Conservation (phyloP, 2,888 invertebrate species). For the Mimumesa dahlbomi region DNA sequence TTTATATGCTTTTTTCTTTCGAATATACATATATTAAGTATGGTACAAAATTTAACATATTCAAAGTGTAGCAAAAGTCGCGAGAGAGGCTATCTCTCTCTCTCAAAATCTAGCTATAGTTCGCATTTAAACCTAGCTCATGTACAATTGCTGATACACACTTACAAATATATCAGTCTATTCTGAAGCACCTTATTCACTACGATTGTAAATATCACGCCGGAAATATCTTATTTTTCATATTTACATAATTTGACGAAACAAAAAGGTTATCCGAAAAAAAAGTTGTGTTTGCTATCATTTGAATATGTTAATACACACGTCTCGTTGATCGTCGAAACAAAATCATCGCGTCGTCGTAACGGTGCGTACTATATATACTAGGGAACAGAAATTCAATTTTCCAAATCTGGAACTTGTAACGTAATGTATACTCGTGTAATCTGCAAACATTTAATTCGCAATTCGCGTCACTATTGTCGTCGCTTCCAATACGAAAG, state of each 20-base stretch:
- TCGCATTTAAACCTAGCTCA: neutral
- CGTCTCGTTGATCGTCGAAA: neutral
- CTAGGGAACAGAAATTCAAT: neutral
- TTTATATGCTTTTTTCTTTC: constrained; percentile 17
- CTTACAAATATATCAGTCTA: constrained; percentile 32
- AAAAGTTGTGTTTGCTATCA: constrained; percentile 2
- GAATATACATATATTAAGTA: constrained; percentile 13
- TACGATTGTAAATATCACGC: neutral
- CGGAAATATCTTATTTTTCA: neutral
- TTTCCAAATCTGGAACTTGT: no score
- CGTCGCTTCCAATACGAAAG: no score
- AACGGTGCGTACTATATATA: neutral
- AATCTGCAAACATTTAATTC: no score
- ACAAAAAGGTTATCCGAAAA: neutral
- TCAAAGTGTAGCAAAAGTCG: constrained; percentile 40
- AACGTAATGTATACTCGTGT: neutral
- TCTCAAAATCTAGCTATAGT: neutral
- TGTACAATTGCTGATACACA: neutral
- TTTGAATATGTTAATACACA: constrained; percentile 36
- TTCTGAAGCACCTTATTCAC: constrained; percentile 26
- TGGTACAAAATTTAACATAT: constrained; percentile 46
- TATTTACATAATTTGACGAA: constrained; percentile 1
- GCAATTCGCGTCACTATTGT: no score
- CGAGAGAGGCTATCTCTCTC: no score
- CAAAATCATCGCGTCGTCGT: neutral